Conservation (phyloP, 2,888 invertebrate genomes). For the Drosophila kambysellisi region DNA sequence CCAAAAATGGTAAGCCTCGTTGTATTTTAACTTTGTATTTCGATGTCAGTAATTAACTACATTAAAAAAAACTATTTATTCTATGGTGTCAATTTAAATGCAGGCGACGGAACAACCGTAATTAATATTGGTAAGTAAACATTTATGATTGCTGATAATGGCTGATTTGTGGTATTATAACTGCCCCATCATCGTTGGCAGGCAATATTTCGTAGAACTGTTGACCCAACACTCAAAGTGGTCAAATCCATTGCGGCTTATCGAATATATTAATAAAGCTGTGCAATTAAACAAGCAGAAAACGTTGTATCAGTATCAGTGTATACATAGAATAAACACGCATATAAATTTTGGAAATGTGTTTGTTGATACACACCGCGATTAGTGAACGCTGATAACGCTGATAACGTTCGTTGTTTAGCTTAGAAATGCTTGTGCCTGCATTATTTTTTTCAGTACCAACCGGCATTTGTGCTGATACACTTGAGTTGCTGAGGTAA, state of each 20-base stretch:
- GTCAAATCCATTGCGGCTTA: slow-evolving; percentile 20
- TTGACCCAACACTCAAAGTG: background rate
- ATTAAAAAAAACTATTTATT: background rate
- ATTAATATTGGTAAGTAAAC: slow-evolving; percentile 71
- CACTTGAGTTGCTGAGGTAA: slow-evolving; percentile 57
- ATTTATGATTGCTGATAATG: background rate
- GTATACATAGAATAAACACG: background rate
- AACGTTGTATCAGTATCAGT: background rate
- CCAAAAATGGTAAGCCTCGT: slow-evolving; percentile 21
- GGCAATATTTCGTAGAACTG: slow-evolving; percentile 16
- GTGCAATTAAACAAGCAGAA: background rate
- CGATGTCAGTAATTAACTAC: background rate
- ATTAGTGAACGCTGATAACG: slow-evolving; percentile 43
- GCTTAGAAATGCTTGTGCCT: slow-evolving; percentile 23
- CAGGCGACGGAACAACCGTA: slow-evolving; percentile 50
- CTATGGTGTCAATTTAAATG: slow-evolving; percentile 14
- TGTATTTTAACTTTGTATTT: background rate
- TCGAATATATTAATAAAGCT: background rate
- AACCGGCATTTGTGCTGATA: slow-evolving; percentile 49
- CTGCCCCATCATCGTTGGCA: slow-evolving; percentile 52
- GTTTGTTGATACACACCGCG: slow-evolving; percentile 5
- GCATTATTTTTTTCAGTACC: slow-evolving; percentile 47
- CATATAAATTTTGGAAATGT: background rate
- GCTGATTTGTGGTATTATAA: slow-evolving; percentile 26
- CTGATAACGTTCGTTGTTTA: slow-evolving; percentile 40